These are phyloP conservation scores for Antennarius striatus DNA, from an alignment of 2,113 vertebrate species.

Conservation along the genomic window DNA sequence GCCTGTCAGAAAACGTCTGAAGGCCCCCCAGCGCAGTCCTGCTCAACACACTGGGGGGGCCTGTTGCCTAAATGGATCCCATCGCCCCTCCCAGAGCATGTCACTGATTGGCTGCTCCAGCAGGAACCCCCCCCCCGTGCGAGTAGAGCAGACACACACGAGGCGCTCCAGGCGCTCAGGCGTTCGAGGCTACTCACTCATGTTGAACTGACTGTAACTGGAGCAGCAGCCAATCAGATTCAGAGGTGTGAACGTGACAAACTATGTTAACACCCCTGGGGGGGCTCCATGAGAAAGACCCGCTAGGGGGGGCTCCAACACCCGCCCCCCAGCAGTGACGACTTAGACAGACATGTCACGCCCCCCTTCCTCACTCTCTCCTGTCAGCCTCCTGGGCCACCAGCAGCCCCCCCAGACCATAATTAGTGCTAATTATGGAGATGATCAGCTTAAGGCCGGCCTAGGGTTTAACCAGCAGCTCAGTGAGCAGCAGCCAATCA, in stretches of 20 bases:
- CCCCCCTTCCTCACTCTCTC: conserved; percentile 22
- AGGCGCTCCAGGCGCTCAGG: too few relatives aligned
- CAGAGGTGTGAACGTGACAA: too few relatives aligned
- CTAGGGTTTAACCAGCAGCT: conserved; percentile 67
- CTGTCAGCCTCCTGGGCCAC: conserved; percentile 32
- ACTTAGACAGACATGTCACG: background rate
- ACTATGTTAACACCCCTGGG: too few relatives aligned
- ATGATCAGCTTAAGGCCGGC: conserved; percentile 71
- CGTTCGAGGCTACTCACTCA: too few relatives aligned
- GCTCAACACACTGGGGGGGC: conserved; percentile 38
- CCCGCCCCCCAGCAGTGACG: background rate
- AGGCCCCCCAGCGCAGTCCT: conserved; percentile 17
- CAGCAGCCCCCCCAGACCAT: conserved; percentile 58
- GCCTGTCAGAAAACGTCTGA: conserved; percentile 48
- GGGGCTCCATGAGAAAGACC: too few relatives aligned
- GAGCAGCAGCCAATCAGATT: too few relatives aligned
- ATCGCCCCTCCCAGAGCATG: conserved; percentile 1
- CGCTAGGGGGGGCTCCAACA: too few relatives aligned
- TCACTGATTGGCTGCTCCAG: conserved; percentile 22
- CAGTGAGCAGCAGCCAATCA: conserved; percentile 3
- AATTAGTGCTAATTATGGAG: conserved; percentile 79
- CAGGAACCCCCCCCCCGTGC: background rate
- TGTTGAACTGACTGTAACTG: too few relatives aligned
- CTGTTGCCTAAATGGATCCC: conserved; percentile 45
- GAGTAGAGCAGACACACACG: background rate